Evolutionary conservation across 1,140 invertebrate species (phyloP).

Genomic region (Microplitis demolitor): DNA sequence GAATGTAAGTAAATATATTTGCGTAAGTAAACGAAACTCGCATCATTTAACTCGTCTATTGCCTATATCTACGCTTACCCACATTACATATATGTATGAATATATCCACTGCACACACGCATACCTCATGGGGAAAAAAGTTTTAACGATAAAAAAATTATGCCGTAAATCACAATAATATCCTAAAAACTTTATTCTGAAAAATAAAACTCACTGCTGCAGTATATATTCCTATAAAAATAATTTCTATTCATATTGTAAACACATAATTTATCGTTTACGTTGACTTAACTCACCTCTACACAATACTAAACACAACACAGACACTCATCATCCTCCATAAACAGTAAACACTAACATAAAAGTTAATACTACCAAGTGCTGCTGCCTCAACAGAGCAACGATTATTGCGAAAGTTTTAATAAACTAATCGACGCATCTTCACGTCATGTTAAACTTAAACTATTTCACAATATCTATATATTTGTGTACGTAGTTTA

Average conservation of each 20-base stretch:
- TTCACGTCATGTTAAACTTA: slow-evolving; percentile 35
- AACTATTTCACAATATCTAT: slow-evolving; percentile 30
- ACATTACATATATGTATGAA: slow-evolving; percentile 37
- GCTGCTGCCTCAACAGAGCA: not conserved
- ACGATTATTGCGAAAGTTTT: slow-evolving; percentile 44
- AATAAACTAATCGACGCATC: slow-evolving; percentile 48
- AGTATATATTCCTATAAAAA: too few species aligned
- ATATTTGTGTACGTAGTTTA: not conserved
- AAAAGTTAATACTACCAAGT: slow-evolving; percentile 36
- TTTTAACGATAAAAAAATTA: not conserved
- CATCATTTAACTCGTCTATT: not conserved
- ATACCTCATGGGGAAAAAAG: not conserved
- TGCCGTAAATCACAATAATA: too few species aligned
- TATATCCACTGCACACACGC: slow-evolving; percentile 2
- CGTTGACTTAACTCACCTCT: too few species aligned
- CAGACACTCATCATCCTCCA: too few species aligned
- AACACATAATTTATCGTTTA: too few species aligned
- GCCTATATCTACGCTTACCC: not conserved
- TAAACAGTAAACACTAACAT: slow-evolving; percentile 16
- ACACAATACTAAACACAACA: too few species aligned
- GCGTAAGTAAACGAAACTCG: slow-evolving; percentile 37
- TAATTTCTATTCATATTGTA: too few species aligned
- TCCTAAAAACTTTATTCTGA: too few species aligned
- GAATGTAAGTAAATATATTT: slow-evolving; percentile 35
- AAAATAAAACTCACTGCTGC: too few species aligned